Base-by-base conservation (phyloP, 2,888 invertebrate species). In the Willowsia nigromaculata region DNA sequence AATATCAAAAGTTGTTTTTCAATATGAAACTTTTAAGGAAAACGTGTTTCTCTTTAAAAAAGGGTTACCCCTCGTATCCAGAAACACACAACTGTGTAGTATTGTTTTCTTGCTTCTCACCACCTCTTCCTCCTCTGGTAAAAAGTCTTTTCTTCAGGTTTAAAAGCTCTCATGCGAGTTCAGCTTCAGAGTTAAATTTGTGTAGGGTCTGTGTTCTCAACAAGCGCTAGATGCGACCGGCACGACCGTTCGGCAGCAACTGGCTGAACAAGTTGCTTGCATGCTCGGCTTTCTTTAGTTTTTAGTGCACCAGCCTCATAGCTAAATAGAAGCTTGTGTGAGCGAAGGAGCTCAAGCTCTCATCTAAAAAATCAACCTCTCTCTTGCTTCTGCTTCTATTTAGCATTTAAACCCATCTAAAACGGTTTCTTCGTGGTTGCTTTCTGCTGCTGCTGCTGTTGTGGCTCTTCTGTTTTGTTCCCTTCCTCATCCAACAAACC, bases 231-330 rank as follows among this genome's bases (percentile, higher is more conserved):
- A 90, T 91, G 91, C 88, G 91, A 90, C 91, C 91, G 91, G 91
- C 90, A 83, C 91, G 89, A 91, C 76, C 82, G 91, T 90, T 91
- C 90, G 91, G 80, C 90, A 89, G 90, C 91, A 91, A 91, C 91
- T 91, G 91, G 87, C 90, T 87, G 85, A 90, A 74, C 62, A 87
- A 80, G 68, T 83, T 80, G 87, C 30, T 27, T 43, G 90, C 62
- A 78, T 37, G 74, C 83, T 90, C 27, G 47, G 62, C 85, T 89
- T 89, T 85, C 89, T 80, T 37, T 43, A 25, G 74, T 47, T 56
- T 76, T 15, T 22, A 22, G 30, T 27, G 33, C 37, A 37, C 33
- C 13, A 80, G 65, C 33, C 15, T n/a, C 15, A 11, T 5, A 53
- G 30, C 53, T 25, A 40, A 18, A 22, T 68, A 68, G n/a, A 68